Conservation (phyloP, 2,797 vertebrate species). For the Cyprinodon diabolis region DNA sequence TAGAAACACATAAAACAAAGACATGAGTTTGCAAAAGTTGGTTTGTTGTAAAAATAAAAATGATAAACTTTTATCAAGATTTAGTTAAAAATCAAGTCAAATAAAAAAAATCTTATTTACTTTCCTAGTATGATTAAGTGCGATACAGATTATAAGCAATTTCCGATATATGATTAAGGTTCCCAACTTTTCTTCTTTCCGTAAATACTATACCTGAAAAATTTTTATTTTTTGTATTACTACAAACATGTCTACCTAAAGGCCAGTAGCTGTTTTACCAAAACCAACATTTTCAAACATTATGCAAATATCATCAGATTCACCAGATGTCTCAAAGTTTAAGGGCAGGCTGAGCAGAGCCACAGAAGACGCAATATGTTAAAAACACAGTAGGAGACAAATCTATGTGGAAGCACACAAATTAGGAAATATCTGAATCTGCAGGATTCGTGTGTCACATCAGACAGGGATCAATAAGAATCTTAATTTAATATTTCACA, state of each 20-base stretch:
- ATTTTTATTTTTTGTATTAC: background rate
- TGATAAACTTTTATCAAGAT: background rate
- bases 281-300: background rate
- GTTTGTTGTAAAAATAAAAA: background rate
- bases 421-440: constrained; percentile 41
- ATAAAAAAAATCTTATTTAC: background rate
- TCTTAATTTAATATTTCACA: constrained; percentile 71
- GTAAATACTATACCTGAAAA: no score
- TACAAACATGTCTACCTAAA: background rate
- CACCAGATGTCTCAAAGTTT: background rate
- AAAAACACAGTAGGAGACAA: constrained; percentile 15
- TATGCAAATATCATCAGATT: background rate
- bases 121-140: no score
- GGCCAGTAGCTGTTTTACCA: background rate
- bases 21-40: background rate
- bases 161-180: no score
- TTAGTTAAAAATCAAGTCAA: background rate
- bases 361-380: constrained; percentile 7
- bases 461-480: constrained; percentile 50
- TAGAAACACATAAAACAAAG: background rate
- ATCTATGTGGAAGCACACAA: constrained; percentile 27
- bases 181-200: no score
- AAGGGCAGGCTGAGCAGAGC: background rate
- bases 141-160: no score
- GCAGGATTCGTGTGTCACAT: constrained; percentile 1